phyloP scores from a whole-genome alignment of 2,888 invertebrate genomes.

The Drosophila anomalipes region DNA sequence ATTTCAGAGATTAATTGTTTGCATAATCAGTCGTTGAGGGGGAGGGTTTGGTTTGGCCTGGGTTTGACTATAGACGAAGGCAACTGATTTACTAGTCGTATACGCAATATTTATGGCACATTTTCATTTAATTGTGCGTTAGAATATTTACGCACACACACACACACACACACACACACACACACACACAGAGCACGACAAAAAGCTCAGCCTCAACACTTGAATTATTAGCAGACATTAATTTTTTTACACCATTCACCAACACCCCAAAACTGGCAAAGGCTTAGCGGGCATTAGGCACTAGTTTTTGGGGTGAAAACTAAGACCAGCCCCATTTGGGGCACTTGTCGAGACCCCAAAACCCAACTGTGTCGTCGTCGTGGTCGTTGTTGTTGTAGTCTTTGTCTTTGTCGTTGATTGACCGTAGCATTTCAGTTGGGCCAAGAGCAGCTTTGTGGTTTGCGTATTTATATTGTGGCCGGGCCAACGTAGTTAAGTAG shows the following conservation, averaged over 20 bases:
- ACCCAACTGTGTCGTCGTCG: neutral
- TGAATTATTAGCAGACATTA: conserved; percentile 75
- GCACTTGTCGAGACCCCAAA: conserved; percentile 13
- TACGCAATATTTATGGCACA: conserved; percentile 77
- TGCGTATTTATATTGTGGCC: conserved; percentile 49
- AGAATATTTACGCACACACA: conserved; percentile 68
- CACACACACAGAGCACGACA: neutral
- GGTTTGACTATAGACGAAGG: neutral
- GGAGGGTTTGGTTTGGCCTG: neutral
- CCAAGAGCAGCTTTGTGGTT: conserved; percentile 39
- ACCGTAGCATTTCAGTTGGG: conserved; percentile 53
- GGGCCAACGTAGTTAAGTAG: conserved; percentile 49
- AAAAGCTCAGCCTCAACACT: conserved; percentile 37
- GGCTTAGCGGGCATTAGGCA: conserved; percentile 50
- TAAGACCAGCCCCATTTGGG: neutral
- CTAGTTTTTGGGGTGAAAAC: conserved; percentile 32
- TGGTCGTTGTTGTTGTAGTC: neutral
- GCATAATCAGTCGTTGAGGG: conserved; percentile 63
- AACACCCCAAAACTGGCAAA: conserved; percentile 3
- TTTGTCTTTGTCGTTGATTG: conserved; percentile 37
- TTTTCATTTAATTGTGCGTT: conserved; percentile 78
- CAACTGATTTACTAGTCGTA: conserved; percentile 74
- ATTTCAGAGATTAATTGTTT: conserved; percentile 72
- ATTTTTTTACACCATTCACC: conserved; percentile 42
- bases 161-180: conserved; percentile 18